Percentiles rank a stretch among this genome's conserved stretches.
phyloP scores from a whole-genome alignment of 1,140 invertebrate species.

The Pteromalus puparum region DNA sequence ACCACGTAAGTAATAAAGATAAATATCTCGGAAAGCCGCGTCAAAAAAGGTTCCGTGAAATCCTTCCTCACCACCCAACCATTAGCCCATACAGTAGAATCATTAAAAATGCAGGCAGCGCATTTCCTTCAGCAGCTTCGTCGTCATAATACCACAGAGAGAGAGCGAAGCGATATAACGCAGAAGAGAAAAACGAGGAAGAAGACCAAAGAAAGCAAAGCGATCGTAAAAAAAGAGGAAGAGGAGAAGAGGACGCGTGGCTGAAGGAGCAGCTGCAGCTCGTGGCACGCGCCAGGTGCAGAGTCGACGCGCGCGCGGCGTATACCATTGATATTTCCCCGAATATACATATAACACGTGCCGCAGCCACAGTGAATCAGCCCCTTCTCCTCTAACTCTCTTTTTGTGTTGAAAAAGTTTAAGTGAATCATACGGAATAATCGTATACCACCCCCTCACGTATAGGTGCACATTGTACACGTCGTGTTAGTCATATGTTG shows the following conservation, averaged over 20 bases:
- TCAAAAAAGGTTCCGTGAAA: too few species aligned
- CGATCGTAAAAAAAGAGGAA: not conserved
- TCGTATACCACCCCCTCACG: not conserved
- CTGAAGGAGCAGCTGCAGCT: slow-evolving; percentile 17
- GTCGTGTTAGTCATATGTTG: not conserved
- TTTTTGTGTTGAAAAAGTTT: not conserved
- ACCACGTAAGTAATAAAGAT: too few species aligned
- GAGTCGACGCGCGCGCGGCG: not conserved
- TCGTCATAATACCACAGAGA: not conserved
- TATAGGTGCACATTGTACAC: not conserved
- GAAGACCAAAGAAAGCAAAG: not conserved
- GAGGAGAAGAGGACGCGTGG: not conserved
- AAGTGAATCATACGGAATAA: not conserved
- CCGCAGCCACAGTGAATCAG: slow-evolving; percentile 1
- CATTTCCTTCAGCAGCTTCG: not conserved
- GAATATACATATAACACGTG: slow-evolving; percentile 12
- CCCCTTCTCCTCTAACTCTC: not conserved
- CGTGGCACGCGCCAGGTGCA: slow-evolving; percentile 44
- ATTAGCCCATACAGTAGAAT: not conserved
- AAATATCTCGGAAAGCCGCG: too few species aligned
- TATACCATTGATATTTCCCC: slow-evolving; percentile 24
- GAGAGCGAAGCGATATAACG: not conserved
- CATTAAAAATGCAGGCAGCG: slow-evolving; percentile 16
- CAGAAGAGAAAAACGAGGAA: not conserved
- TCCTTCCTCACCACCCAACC: too few species aligned